Conservation (phyloP, 2,797 vertebrate species). For the Onychomys leucogaster region DNA sequence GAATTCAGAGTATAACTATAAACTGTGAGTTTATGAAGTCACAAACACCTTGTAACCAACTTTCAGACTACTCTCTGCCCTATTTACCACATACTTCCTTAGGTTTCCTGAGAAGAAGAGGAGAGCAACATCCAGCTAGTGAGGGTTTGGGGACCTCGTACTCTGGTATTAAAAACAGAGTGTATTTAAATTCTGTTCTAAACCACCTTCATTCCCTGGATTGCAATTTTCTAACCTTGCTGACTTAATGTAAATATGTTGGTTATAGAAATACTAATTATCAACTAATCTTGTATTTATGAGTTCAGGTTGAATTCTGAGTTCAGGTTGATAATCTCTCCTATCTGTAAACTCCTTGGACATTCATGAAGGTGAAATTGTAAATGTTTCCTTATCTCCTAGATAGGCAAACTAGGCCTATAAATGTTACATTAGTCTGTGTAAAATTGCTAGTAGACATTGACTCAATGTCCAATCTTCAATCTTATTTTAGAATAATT, state of each 20-base stretch:
- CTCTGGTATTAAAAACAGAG: constrained; percentile 6
- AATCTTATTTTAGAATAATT: constrained; percentile 37
- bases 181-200: neutral
- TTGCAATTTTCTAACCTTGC: neutral
- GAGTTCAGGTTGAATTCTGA: too few species aligned
- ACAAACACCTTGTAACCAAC: constrained; percentile 3
- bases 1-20: neutral
- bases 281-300: neutral
- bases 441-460: neutral
- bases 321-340: neutral
- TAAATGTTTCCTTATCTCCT: neutral
- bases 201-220: neutral
- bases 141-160: neutral
- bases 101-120: constrained; percentile 26
- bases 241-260: neutral
- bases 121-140: neutral
- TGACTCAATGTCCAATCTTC: neutral
- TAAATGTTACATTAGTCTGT: neutral
- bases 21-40: neutral
- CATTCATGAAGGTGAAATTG: neutral
- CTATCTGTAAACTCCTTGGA: neutral
- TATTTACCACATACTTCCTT: neutral
- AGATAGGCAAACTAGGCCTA: neutral
- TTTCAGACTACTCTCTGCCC: neutral
- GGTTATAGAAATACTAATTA: neutral